phyloP scores from a whole-genome alignment of 2,113 vertebrate genomes.

The Poicephalus gulielmi region DNA sequence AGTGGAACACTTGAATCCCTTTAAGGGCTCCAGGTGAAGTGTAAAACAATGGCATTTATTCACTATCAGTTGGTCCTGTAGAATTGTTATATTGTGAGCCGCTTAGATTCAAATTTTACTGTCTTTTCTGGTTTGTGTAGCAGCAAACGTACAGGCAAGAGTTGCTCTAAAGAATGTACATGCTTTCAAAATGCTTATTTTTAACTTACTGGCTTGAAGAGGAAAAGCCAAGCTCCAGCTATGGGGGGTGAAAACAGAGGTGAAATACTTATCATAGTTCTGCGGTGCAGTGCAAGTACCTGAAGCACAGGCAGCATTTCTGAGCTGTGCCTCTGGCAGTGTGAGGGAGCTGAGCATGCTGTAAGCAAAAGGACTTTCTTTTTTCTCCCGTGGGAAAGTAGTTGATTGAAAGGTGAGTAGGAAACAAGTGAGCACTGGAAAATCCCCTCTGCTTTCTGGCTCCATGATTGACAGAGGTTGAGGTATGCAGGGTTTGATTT shows the following conservation, averaged over 20 bases:
- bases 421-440: background rate
- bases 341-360: background rate
- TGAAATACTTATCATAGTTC: background rate
- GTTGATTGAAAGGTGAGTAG: background rate
- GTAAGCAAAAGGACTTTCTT: background rate
- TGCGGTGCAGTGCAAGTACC: background rate
- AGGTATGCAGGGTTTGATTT: background rate
- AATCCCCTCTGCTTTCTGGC: background rate
- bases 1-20: background rate
- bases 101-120: background rate
- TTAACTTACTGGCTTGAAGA: background rate
- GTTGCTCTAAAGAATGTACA: background rate
- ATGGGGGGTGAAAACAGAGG: background rate
- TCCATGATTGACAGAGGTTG: background rate
- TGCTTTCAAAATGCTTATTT: background rate
- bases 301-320: background rate
- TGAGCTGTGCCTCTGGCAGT: background rate
- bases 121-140: background rate
- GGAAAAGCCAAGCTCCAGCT: background rate
- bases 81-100: background rate
- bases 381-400: background rate
- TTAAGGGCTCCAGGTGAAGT: background rate
- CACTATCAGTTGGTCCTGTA: background rate
- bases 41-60: background rate
- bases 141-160: fast-evolving